These are phyloP conservation scores for Sula dactylatra DNA, from an alignment of 2,113 vertebrate species.

Conservation along the genomic window DNA sequence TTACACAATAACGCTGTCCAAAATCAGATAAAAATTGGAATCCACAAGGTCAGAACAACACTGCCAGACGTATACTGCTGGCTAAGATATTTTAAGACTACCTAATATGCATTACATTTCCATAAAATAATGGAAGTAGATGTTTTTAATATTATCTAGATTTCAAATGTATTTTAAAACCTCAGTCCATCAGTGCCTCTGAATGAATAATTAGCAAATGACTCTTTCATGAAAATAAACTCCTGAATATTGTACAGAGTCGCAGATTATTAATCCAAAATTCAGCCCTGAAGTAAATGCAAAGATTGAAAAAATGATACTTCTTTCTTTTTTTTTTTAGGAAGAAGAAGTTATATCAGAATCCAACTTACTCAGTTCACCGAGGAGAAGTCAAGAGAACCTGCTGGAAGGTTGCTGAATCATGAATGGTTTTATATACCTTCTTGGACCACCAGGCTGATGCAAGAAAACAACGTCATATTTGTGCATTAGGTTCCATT, in stretches of 20 bases:
- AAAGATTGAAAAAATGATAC: background rate
- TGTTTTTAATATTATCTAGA: background rate
- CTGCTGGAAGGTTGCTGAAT: constrained; percentile 48
- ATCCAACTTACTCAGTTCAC: constrained; percentile 58
- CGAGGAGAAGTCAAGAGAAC: constrained; percentile 37
- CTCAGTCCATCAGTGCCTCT: background rate
- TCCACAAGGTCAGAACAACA: background rate
- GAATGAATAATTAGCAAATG: background rate
- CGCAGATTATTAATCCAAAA: background rate
- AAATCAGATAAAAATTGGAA: background rate
- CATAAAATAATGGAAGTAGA: background rate
- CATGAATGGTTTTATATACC: constrained; percentile 54
- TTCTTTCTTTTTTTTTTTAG: background rate
- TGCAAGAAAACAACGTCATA: constrained; percentile 60
- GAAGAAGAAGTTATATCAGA: background rate
- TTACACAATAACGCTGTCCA: background rate
- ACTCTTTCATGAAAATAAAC: background rate
- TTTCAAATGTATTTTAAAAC: background rate
- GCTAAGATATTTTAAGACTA: background rate
- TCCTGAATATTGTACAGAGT: background rate
- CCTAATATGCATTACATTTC: background rate
- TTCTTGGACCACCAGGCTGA: constrained; percentile 59
- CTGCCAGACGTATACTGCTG: too few species aligned
- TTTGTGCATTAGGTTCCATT: constrained; percentile 53
- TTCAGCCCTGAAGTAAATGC: background rate